Base-by-base conservation (phyloP, 1,140 invertebrate species). In the Cataglyphis hispanica region DNA sequence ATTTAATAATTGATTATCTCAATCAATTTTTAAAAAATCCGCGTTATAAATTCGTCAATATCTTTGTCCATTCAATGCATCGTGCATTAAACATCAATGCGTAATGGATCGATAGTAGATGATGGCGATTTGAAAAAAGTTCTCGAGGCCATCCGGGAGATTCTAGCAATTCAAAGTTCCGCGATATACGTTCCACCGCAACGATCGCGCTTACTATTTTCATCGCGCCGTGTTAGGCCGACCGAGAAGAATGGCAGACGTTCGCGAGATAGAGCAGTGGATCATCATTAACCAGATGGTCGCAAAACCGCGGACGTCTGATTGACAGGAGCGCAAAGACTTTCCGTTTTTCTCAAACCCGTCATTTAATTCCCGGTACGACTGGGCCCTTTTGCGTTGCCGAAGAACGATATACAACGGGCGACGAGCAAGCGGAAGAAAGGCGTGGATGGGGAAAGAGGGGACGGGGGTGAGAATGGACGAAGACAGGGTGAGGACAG, bases 261-360 rank as follows among this genome's bases (percentile, higher is more conserved):
- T 66, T 67, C 25, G 60, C 64, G 86, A 92, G 91, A 92, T 92
- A 91, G 88, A 92, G 90, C 91, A 92, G 93, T 92, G 92, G 92
- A 93, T 94, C 93, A 93, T 94, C 93, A 93, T 94, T 94, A 94
- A 92, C 91, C 91, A 89, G 92, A 89, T 88, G 80, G 90, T 66
- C 77, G 87, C 92, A 93, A 93, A 94, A 93, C 92, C 91, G 80
- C 37, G 84, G 91, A 91, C 92, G 84, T 86, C 91, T 93, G 93
- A 94, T 93, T 93, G 93, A 94, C 93, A 93, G 92, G 90, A 91
- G 86, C 91, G 92, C 92, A 90, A 93, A 91, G 91, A 92, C 87
- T 91, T 91, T 88, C 86, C 89, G 92, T 93, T 93, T 93, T 92
- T 92, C 92, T 92, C 91, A 89, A 89, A 90, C 91, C 87, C 86